These are phyloP conservation scores for Steinernema scapterisci DNA, from an alignment of 2,888 invertebrate species.

Conservation along the genomic window DNA sequence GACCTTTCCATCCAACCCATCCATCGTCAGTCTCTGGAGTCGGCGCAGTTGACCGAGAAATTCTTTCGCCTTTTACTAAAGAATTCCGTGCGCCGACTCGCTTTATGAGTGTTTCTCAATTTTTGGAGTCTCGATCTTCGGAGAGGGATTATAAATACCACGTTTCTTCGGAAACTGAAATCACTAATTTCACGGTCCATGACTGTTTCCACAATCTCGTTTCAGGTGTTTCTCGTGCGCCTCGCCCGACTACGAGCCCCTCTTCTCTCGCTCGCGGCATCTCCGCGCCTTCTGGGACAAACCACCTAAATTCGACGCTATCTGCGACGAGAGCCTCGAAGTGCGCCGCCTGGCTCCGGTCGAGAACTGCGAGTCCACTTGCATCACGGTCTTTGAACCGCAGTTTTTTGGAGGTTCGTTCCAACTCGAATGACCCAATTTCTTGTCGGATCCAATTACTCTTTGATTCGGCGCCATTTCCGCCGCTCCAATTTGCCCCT, in stretches of 20 bases:
- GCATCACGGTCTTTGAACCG: slow-evolving; percentile 48
- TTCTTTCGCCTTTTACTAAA: slow-evolving; percentile 29
- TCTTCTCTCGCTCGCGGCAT: slow-evolving; percentile 41
- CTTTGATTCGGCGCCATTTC: slow-evolving; percentile 17
- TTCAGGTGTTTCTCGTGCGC: slow-evolving; percentile 53
- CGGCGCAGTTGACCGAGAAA: slow-evolving; percentile 19
- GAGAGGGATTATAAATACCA: slow-evolving; percentile 6
- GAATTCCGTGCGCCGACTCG: slow-evolving; percentile 31
- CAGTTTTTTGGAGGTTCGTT: slow-evolving; percentile 47
- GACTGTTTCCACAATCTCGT: background rate
- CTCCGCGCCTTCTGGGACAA: slow-evolving; percentile 39
- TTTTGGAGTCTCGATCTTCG: slow-evolving; percentile 16
- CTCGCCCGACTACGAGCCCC: slow-evolving; percentile 48
- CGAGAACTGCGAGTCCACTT: slow-evolving; percentile 45
- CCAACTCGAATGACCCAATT: background rate
- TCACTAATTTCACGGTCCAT: too few species aligned
- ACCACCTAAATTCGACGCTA: slow-evolving; percentile 43
- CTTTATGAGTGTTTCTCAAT: slow-evolving; percentile 31
- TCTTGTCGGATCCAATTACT: background rate
- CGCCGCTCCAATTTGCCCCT: slow-evolving; percentile 26
- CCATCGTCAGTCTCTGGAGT: slow-evolving; percentile 12
- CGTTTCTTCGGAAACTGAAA: too few species aligned
- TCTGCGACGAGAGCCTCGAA: slow-evolving; percentile 43
- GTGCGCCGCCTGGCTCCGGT: slow-evolving; percentile 40
- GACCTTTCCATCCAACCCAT: background rate